Conservation (phyloP, 2,888 invertebrate species). For the Coleophora flavipennella region DNA sequence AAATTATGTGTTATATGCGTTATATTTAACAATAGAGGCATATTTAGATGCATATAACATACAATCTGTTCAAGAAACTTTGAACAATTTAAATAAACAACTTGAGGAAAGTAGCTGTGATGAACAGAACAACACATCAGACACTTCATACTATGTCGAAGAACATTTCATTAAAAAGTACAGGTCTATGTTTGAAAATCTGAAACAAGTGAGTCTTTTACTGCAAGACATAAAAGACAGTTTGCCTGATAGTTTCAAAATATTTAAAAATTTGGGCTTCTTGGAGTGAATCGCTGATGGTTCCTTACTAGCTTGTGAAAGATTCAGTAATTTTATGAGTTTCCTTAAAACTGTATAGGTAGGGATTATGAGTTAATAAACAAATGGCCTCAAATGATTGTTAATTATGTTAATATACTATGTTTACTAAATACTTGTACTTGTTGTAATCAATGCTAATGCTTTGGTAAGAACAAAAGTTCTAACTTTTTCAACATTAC, state of each 20-base stretch:
- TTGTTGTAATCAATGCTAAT: no score
- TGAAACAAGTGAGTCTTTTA: slow-evolving; percentile 16
- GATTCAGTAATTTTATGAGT: background rate
- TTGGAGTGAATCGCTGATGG: background rate
- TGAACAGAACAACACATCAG: slow-evolving; percentile 15
- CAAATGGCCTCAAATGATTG: no score
- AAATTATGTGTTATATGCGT: slow-evolving; percentile 31
- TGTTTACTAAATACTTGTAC: no score
- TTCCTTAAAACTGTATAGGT: no score
- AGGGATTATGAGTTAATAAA: no score
- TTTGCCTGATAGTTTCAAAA: slow-evolving; percentile 29
- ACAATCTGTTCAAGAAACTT: slow-evolving; percentile 36
- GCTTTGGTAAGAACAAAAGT: no score
- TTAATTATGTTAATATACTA: no score
- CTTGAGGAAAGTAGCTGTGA: slow-evolving; percentile 13
- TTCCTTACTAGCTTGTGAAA: background rate
- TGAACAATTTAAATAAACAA: slow-evolving; percentile 37
- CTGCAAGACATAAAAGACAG: slow-evolving; percentile 21
- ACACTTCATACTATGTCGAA: slow-evolving; percentile 34
- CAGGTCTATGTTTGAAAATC: slow-evolving; percentile 31
- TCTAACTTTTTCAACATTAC: no score
- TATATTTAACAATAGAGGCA: slow-evolving; percentile 48
- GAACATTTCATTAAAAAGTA: slow-evolving; percentile 46
- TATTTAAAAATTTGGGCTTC: slow-evolving; percentile 40
- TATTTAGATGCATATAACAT: slow-evolving; percentile 49